phyloP scores from a whole-genome alignment of 2,797 vertebrate genomes.

The Basileuterus tristriatus region DNA sequence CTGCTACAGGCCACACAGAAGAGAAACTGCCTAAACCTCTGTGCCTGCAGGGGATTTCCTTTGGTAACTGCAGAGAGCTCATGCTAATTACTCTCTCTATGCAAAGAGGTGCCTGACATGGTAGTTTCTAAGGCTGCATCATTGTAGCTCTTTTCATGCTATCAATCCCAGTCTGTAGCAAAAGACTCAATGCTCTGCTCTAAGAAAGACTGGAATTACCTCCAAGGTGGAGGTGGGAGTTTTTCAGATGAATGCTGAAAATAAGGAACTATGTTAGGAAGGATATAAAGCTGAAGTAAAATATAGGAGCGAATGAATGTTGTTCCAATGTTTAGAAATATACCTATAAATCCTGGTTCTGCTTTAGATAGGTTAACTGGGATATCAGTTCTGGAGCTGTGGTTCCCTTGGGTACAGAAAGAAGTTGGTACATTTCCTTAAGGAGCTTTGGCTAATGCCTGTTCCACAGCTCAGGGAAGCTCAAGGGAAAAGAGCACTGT shows the following conservation, averaged over 20 bases:
- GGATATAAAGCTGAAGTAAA: neutral
- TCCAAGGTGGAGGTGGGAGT: neutral
- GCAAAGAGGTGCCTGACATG: neutral
- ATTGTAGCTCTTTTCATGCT: slow-evolving; percentile 25
- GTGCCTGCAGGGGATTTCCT: slow-evolving; percentile 50
- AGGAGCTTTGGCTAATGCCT: slow-evolving; percentile 11
- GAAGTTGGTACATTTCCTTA: neutral
- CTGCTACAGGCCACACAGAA: slow-evolving; percentile 22
- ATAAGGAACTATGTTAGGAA: neutral
- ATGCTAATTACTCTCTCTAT: slow-evolving; percentile 33
- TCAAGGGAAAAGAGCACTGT: neutral
- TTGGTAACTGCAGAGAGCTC: slow-evolving; percentile 40
- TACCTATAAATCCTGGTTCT: neutral
- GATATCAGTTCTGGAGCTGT: neutral
- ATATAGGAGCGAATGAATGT: neutral
- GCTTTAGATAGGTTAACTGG: neutral
- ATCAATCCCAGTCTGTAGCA: neutral
- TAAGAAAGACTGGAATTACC: neutral
- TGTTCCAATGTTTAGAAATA: neutral
- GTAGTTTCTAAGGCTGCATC: slow-evolving; percentile 21
- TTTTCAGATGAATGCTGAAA: neutral
- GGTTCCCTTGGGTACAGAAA: neutral
- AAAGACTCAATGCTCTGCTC: neutral
- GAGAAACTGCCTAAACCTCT: slow-evolving; percentile 54
- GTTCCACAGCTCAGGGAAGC: neutral